Base-by-base conservation (phyloP, 2,888 invertebrate species). In the Andrena flavipes region DNA sequence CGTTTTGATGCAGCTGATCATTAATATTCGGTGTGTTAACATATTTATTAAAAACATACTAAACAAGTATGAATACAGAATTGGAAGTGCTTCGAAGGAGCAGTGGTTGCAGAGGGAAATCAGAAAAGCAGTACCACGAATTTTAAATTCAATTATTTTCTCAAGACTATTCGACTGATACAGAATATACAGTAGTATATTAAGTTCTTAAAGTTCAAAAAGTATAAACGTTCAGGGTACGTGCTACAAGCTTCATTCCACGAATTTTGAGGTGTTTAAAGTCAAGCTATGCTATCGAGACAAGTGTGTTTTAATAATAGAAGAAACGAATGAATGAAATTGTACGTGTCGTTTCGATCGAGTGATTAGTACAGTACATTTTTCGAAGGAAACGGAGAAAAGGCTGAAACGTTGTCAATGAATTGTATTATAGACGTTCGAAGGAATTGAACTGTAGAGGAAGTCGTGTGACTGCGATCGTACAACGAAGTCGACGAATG, bases 401-500 rank as follows among this genome's bases (percentile, higher is more conserved):
- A 13, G 33, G 42, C 30, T 30, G 10, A 35, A 48, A 60, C 29
- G 26, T 26, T n/a, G n/a, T 26, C 20, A n/a, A 42, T 16, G 16
- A 42, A 26, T 48, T 78, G 78, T 80, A 78, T 72, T 49, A 68
- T 73, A 73, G 29, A 30, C 26, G 59, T 33, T 48, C 10, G 23
- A 62, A 8, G 49, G 13, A 29, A 59, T 35, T 13, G 10, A 23
- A 23, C 65, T 54, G 20, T 20, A n/a, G 10, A 42, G 20, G 10
- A 59, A 77, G 51, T 65, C 33, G 8, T 42, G 56, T 48, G 13
- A 49, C 23, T n/a, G 35, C 33, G 51, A 51, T n/a, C 48, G 67
- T 71, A 73, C 56, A 75, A 83, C 42, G 30, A 71, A 79, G 59
- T 75, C 71, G 74, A 81, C 73, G 63, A 78, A 87, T 88, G 88